Evolutionary conservation across 2,888 invertebrate species (phyloP), one percentile per base, ranked within the genome.

Genomic region (Coronaproctus castanopsis): DNA sequence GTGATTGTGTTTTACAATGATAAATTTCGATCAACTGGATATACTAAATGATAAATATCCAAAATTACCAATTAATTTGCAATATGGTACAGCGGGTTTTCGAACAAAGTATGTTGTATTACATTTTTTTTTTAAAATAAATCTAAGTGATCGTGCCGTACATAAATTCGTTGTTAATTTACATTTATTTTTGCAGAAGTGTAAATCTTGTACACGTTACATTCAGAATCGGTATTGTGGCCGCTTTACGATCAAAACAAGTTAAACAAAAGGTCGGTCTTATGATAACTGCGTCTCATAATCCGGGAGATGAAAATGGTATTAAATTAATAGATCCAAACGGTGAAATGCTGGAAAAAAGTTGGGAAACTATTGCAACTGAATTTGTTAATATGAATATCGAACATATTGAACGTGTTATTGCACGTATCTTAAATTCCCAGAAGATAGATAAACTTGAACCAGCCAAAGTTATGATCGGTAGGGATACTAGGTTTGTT

Each of bases 281-380:
- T n/a, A 96, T 99, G 96, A 90, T 99, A 62, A 99, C 98, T 0
- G 98, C 98, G 0, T 97, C 97, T 0, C 98, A 99, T 71, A 99
- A 99, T 74, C 84, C 95, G 52, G 92, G 87, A 71, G 83, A 83
- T 0, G 97, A 97, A 70, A 97, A 97, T 72, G 97, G 97, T 1
- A 87, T 95, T 2, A 99, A 99, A 72, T 74, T 99, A 54, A 82
- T 98, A 53, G 97, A 98, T 73, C 93, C 95, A 1, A 80, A 80
- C 65, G 98, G 98, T 0, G 96, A 96, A 74, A 98, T 99, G 98
- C 72, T 99, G 67, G 89, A 91, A 65, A 75, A 80, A 61, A 80
- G 81, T 62, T 98, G 97, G 97, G 98, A 99, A 73, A 75, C 72
- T 59, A 80, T 87, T 68, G 95, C 95, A 1, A 92, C 93, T 0